Evolutionary conservation across 2,888 invertebrate genomes (phyloP).

Genomic region (Lochmaea capreae): DNA sequence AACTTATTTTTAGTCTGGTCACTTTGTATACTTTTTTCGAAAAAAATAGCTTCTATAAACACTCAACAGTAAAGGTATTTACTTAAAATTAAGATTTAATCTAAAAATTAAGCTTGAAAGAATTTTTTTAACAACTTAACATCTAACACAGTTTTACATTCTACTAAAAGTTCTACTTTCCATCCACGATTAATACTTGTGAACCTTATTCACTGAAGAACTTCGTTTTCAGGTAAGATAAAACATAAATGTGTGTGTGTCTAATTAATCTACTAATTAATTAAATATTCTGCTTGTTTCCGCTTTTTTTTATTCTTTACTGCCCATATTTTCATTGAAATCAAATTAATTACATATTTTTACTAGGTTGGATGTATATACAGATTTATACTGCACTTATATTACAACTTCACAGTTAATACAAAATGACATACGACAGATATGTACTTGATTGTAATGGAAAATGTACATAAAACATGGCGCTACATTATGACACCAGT

Average conservation of each 20-base stretch:
- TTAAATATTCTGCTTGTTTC: not conserved
- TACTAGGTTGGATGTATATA: not conserved
- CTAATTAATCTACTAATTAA: not conserved
- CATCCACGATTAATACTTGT: not conserved
- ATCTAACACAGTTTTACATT: not conserved
- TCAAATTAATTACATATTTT: not conserved
- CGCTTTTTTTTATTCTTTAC: not conserved
- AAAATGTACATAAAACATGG: too few species aligned
- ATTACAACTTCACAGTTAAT: too few species aligned
- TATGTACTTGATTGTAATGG: not conserved
- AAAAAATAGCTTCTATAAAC: not conserved
- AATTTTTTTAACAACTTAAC: not conserved
- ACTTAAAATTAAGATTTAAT: not conserved
- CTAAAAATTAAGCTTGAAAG: conserved; percentile 7
- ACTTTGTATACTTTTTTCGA: not conserved
- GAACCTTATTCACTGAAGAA: not conserved
- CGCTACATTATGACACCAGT: too few species aligned
- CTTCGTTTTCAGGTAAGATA: not conserved
- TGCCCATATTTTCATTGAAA: not conserved
- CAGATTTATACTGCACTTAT: not conserved
- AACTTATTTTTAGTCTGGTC: not conserved
- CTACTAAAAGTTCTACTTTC: conserved; percentile 11
- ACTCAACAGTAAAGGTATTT: too few species aligned
- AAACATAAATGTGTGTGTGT: not conserved
- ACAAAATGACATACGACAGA: too few species aligned